Percentiles rank a stretch among this genome's conserved stretches.
These are phyloP conservation scores for Coptotermes formosanus DNA, from an alignment of 1,140 invertebrate genomes.

Conservation along the genomic window DNA sequence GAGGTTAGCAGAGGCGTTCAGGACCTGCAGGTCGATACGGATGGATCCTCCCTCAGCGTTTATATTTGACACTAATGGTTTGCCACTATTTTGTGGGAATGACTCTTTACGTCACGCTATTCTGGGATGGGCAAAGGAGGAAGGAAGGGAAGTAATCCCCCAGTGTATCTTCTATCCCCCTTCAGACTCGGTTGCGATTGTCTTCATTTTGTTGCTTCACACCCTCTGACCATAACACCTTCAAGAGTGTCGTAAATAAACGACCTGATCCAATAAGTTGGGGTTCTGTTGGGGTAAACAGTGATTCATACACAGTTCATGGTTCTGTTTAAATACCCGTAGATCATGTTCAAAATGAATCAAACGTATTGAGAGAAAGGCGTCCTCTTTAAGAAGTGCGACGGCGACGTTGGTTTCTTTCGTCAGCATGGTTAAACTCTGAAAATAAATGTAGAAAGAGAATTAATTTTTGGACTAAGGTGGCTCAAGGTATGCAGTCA, in stretches of 20 bases:
- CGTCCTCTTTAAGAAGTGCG: too few relatives aligned
- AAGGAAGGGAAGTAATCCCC: conserved; percentile 14
- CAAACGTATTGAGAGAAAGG: too few relatives aligned
- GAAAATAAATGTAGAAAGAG: too few relatives aligned
- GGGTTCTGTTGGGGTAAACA: background rate
- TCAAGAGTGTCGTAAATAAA: conserved; percentile 6
- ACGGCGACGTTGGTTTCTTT: too few relatives aligned
- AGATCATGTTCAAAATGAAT: too few relatives aligned
- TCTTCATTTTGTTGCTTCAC: background rate
- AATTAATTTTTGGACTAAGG: too few relatives aligned
- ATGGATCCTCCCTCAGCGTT: background rate
- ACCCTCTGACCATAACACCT: conserved; percentile 14
- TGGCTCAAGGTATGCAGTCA: too few relatives aligned
- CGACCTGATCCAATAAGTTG: background rate
- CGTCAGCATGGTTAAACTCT: too few relatives aligned
- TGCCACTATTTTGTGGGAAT: background rate
- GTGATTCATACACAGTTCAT: background rate
- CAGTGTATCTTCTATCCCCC: background rate
- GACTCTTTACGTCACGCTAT: conserved; percentile 14
- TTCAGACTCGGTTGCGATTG: background rate
- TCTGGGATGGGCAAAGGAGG: background rate
- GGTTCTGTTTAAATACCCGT: background rate
- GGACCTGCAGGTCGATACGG: background rate
- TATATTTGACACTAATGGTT: conserved; percentile 16
- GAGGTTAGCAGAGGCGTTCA: background rate